Percentiles rank a stretch among this genome's conserved stretches.
These are phyloP conservation scores for Drosophila gunungcola DNA, from an alignment of 1,140 invertebrate species.

Conservation along the genomic window DNA sequence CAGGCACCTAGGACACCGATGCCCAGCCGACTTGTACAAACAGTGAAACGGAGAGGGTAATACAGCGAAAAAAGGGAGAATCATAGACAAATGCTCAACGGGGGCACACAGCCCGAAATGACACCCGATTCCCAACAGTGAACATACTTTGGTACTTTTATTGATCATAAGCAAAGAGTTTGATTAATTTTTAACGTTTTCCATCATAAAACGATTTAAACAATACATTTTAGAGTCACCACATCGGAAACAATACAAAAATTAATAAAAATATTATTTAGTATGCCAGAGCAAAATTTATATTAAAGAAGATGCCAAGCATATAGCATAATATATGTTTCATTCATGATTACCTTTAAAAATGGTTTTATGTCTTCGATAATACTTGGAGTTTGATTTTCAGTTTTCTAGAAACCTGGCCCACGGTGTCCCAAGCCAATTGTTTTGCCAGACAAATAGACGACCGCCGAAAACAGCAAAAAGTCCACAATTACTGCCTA, in stretches of 20 bases:
- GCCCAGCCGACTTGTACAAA: conserved; percentile 17
- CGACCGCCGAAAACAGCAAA: conserved; percentile 35
- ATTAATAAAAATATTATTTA: too few species aligned
- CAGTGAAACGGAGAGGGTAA: conserved; percentile 12
- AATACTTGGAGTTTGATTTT: not conserved
- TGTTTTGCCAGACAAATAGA: conserved; percentile 63
- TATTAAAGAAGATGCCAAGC: too few species aligned
- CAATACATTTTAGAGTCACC: not conserved
- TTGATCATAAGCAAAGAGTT: not conserved
- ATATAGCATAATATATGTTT: too few species aligned
- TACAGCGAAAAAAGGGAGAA: not conserved
- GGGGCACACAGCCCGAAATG: conserved; percentile 13
- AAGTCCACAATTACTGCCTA: conserved; percentile 42
- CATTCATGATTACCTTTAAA: too few species aligned
- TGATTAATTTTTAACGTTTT: not conserved
- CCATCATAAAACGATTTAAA: not conserved
- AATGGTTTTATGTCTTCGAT: not conserved
- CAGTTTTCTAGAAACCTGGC: conserved; percentile 35
- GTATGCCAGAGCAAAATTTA: too few species aligned
- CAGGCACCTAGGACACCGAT: conserved; percentile 38
- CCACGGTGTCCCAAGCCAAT: conserved; percentile 46
- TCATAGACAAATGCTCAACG: conserved; percentile 3
- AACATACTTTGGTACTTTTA: not conserved
- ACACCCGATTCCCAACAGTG: conserved; percentile 6
- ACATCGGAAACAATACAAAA: too few species aligned